Evolutionary conservation across 2,797 vertebrate species (phyloP), one percentile per base, ranked within the genome.

Genomic region (Pachyuromys duprasi): DNA sequence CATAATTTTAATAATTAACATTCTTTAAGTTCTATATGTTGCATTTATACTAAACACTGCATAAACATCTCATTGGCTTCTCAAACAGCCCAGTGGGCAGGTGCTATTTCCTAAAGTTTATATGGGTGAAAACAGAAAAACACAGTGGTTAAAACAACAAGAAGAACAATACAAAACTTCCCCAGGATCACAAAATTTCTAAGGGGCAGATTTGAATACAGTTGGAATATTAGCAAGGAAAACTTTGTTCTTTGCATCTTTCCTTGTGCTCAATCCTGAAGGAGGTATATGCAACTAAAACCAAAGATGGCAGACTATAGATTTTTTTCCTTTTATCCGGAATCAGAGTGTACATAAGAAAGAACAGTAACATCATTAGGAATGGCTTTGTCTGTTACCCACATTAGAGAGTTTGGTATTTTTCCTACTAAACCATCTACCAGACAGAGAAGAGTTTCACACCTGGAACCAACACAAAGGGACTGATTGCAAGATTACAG

Each of bases 51-150:
- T 87, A 78, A 96, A 91, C 31, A 13, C 9, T 93, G 1, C 53
- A 63, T 42, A 24, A 63, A 12, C 67, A 87, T 74, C 33, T 76
- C 31, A 81, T 69, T 78, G 57, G 45, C 17, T 49, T 96, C 67
- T 87, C 55, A 78, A 91, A 88, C 13, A 81, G 81, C 31, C 8
- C 91, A 42, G 62, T 94, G 45, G 26, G 31, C 72, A 91, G 45
- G 20, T 79, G 42, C 12, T 90, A 72, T 88, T 96, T 91, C 78
- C 80, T 94, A 79, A 86, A 90, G 87, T 79, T 93, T 76, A 78
- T 70, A 67, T 86, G 55, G 67, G 72, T 76, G 31, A 76, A 81
- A 74, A 62, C 7, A 87, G 12, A 94, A 75, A 55, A 36, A 78
- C 55, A 57, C 6, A 18, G 14, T 57, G 24, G 17, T 45, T 87